Percentiles rank a stretch among this genome's conserved stretches.
Evolutionary conservation across 35 echinoderm and acorn worm species (phyloP).

Genomic region (Apostichopus californicus): DNA sequence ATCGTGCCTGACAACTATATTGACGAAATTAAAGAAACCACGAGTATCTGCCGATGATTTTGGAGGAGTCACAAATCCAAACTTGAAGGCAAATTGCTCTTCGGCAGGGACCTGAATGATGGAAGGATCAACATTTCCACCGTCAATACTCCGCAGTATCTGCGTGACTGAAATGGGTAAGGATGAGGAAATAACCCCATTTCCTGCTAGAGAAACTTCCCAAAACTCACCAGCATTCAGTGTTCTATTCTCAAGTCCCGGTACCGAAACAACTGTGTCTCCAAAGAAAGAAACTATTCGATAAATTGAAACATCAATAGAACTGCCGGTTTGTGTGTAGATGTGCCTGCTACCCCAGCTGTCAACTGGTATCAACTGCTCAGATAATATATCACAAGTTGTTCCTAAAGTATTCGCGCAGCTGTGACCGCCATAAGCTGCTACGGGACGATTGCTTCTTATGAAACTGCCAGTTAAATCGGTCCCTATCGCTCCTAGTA

Average conservation of each 20-base stretch:
- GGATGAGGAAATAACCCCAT: slow-evolving; percentile 43
- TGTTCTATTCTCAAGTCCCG: neutral
- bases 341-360: slow-evolving; percentile 67
- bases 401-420: neutral
- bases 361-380: slow-evolving; percentile 23
- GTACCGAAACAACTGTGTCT: slow-evolving; percentile 58
- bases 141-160: neutral
- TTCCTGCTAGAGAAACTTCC: slow-evolving; percentile 25
- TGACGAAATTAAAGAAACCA: slow-evolving; percentile 64
- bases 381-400: no score
- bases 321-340: slow-evolving; percentile 27
- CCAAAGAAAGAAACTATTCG: slow-evolving; percentile 46
- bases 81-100: slow-evolving; percentile 62
- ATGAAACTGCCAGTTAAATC: slow-evolving; percentile 58
- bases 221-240: slow-evolving; percentile 58
- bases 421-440: slow-evolving; percentile 21
- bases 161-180: slow-evolving; percentile 55
- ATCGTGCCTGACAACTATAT: slow-evolving; percentile 51
- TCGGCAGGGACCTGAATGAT: slow-evolving; percentile 58
- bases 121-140: slow-evolving; percentile 40
- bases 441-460: slow-evolving; percentile 31
- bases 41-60: slow-evolving; percentile 30
- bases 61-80: slow-evolving; percentile 72
- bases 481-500: slow-evolving; percentile 1
- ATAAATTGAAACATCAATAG: slow-evolving; percentile 25